A percentile compares a stretch with the other conserved stretches of the same genome.
These are phyloP conservation scores for Amphipoea oculea DNA, from an alignment of 2,888 invertebrate species.

Conservation along the genomic window DNA sequence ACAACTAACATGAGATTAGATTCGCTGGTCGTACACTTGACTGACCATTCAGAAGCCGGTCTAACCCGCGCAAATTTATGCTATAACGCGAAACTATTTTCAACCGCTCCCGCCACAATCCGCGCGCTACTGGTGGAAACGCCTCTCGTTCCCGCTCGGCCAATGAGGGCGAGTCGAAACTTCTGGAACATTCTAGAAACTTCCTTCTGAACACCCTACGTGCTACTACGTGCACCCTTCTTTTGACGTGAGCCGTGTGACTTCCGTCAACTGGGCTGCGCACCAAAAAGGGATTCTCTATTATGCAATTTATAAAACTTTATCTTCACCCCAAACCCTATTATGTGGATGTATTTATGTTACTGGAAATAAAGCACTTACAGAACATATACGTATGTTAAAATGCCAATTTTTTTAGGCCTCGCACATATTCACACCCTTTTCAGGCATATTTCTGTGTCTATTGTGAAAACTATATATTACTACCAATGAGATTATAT, in stretches of 20 bases:
- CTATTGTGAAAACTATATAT: background rate
- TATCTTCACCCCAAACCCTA: background rate
- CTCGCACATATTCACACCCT: background rate
- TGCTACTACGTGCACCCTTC: background rate
- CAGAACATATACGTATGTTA: background rate
- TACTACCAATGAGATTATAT: slow-evolving; percentile 2
- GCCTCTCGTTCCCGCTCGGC: background rate
- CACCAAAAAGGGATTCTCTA: background rate
- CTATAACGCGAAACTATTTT: background rate
- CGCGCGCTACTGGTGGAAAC: background rate
- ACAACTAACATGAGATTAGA: background rate
- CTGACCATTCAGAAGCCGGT: background rate
- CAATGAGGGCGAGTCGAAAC: background rate
- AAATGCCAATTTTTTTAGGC: background rate
- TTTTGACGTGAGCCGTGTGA: background rate
- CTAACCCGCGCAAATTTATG: no score
- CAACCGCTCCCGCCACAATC: background rate
- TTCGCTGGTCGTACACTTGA: background rate
- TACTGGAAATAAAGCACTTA: background rate
- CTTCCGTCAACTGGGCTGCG: background rate
- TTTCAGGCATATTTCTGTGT: background rate
- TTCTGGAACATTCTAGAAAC: background rate
- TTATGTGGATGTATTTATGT: background rate
- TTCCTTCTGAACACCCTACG: background rate
- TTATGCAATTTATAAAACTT: background rate